These are phyloP conservation scores for Exaiptasia diaphana DNA, from an alignment of 64 coral and sea anemone species.

Conservation along the genomic window DNA sequence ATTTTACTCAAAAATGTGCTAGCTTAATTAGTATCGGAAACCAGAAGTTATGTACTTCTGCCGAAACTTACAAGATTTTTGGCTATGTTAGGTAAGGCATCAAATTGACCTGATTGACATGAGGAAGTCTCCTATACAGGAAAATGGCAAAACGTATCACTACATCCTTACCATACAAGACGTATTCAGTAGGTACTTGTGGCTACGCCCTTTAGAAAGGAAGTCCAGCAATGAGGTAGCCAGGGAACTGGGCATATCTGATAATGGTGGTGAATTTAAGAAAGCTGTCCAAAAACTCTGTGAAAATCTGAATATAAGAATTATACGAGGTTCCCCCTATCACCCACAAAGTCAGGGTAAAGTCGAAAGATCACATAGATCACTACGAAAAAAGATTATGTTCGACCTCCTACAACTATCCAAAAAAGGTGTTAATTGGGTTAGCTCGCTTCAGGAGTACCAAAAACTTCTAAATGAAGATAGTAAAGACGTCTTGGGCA, in stretches of 20 bases:
- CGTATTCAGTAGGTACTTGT: conserved; percentile 46
- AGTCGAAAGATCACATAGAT: conserved; percentile 46
- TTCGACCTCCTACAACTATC: neutral
- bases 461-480: conserved; percentile 58
- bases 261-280: conserved; percentile 26
- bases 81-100: neutral
- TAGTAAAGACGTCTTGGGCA: conserved; percentile 31
- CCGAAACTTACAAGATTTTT: too few relatives aligned
- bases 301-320: conserved; percentile 20
- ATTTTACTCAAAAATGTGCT: too few relatives aligned
- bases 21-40: too few relatives aligned
- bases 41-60: too few relatives aligned
- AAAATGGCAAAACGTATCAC: conserved; percentile 11
- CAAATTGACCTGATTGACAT: conserved; percentile 45
- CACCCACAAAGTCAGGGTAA: conserved; percentile 44
- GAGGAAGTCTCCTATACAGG: conserved; percentile 2
- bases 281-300: neutral
- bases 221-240: neutral
- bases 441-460: conserved; percentile 18
- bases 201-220: conserved; percentile 12
- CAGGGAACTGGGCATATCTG: neutral
- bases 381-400: conserved; percentile 51
- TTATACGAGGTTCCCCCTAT: neutral
- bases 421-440: conserved; percentile 56
- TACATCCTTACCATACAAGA: conserved; percentile 18